A percentile compares a stretch with the other conserved stretches of the same genome.
These are phyloP conservation scores for Papilio demoleus DNA, from an alignment of 2,888 invertebrate genomes.

Conservation along the genomic window DNA sequence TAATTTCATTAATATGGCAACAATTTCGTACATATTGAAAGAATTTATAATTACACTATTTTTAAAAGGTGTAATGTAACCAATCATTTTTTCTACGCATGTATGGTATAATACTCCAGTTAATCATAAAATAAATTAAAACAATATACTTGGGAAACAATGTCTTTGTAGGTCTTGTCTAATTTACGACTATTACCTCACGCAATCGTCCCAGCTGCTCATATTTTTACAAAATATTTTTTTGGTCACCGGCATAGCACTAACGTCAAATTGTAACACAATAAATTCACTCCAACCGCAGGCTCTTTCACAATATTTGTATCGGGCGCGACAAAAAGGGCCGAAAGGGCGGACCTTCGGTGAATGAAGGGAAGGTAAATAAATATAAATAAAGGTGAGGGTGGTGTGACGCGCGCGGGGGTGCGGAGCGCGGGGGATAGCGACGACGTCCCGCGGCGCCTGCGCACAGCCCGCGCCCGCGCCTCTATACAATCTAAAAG, in stretches of 20 bases:
- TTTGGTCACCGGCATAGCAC: constrained; percentile 55
- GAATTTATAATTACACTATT: no score
- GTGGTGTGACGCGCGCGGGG: constrained; percentile 52
- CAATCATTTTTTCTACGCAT: no score
- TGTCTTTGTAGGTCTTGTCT: constrained; percentile 17
- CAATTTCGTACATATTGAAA: no score
- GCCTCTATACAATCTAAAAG: constrained; percentile 41
- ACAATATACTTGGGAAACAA: not conserved
- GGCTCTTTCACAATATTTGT: constrained; percentile 82
- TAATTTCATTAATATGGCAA: no score
- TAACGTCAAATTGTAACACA: constrained; percentile 74
- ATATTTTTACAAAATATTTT: constrained; percentile 49
- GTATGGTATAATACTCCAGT: not conserved
- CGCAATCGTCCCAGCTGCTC: constrained; percentile 48
- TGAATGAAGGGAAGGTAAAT: constrained; percentile 84
- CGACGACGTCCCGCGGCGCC: constrained; percentile 52
- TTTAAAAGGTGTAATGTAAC: no score
- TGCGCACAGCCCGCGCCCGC: constrained; percentile 51
- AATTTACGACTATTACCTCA: constrained; percentile 46
- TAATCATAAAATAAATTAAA: not conserved
- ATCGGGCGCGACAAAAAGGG: constrained; percentile 81
- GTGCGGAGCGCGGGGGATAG: constrained; percentile 54
- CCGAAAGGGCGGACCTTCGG: constrained; percentile 81
- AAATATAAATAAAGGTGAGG: constrained; percentile 83
- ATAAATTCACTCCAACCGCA: constrained; percentile 82